phyloP scores from a whole-genome alignment of 2,888 invertebrate genomes.

The Philopedon plagiatum region DNA sequence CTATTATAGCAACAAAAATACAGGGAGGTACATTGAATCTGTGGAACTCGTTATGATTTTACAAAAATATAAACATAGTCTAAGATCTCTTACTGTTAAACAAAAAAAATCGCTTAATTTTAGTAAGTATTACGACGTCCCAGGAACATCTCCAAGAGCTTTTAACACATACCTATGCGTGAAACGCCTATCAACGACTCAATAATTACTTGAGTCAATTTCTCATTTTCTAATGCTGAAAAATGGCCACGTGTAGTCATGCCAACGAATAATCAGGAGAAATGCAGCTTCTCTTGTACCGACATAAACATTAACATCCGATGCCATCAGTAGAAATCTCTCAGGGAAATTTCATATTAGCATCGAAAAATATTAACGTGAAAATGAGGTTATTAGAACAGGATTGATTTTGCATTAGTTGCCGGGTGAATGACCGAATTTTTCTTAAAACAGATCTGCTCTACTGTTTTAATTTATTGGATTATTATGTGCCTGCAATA shows the following conservation, averaged over 20 bases:
- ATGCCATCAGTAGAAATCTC: conserved; percentile 48
- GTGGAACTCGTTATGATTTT: too few species aligned
- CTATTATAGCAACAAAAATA: too few species aligned
- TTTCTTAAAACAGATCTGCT: neutral
- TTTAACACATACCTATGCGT: conserved; percentile 1
- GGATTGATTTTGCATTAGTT: conserved; percentile 35
- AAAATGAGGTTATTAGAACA: conserved; percentile 52
- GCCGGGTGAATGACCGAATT: conserved; percentile 46
- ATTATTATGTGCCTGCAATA: too few species aligned
- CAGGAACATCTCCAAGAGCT: neutral
- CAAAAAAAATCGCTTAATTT: neutral
- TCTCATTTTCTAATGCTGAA: conserved; percentile 43
- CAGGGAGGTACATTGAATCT: too few species aligned
- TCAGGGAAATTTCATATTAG: conserved; percentile 49
- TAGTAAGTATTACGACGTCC: neutral
- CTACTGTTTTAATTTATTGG: neutral
- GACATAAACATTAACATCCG: conserved; percentile 43
- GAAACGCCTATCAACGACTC: conserved; percentile 9
- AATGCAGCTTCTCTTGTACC: conserved; percentile 39
- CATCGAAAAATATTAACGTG: conserved; percentile 44
- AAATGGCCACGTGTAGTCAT: conserved; percentile 37
- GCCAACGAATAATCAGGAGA: conserved; percentile 42
- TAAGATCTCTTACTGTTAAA: neutral
- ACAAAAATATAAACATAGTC: too few species aligned
- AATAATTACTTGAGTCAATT: conserved; percentile 33